These are phyloP conservation scores for Danaus chrysippus DNA, from an alignment of 2,888 invertebrate species.

Conservation along the genomic window DNA sequence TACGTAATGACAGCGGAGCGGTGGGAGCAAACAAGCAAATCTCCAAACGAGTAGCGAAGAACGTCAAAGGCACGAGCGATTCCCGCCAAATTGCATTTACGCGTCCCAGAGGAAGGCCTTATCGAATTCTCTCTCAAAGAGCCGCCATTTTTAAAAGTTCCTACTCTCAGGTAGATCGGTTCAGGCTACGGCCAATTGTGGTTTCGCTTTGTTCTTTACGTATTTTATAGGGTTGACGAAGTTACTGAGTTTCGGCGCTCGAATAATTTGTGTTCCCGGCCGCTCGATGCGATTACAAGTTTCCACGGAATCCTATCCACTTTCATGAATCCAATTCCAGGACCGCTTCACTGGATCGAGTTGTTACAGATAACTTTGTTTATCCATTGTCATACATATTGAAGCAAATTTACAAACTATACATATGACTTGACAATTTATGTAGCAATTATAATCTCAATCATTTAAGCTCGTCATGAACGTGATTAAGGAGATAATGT, in stretches of 20 bases:
- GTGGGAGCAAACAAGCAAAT: slow-evolving; percentile 30
- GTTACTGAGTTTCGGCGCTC: slow-evolving; percentile 72
- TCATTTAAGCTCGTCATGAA: no score
- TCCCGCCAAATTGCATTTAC: slow-evolving; percentile 74
- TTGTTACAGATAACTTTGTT: slow-evolving; percentile 52
- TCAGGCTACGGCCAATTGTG: slow-evolving; percentile 66
- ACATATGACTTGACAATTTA: background rate
- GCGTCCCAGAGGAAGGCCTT: slow-evolving; percentile 73
- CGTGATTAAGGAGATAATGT: no score
- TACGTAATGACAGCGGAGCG: slow-evolving; percentile 32
- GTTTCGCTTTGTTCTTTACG: slow-evolving; percentile 74
- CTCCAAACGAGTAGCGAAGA: slow-evolving; percentile 52
- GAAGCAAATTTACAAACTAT: background rate
- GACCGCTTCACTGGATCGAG: slow-evolving; percentile 53
- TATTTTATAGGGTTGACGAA: slow-evolving; percentile 74
- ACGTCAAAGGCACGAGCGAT: slow-evolving; percentile 74
- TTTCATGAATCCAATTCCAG: slow-evolving; percentile 60
- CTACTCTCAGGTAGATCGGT: slow-evolving; percentile 64
- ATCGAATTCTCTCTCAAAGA: slow-evolving; percentile 75
- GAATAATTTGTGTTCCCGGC: slow-evolving; percentile 75
- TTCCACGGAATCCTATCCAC: slow-evolving; percentile 65
- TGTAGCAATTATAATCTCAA: slow-evolving; percentile 33
- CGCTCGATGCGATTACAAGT: slow-evolving; percentile 71
- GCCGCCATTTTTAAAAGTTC: slow-evolving; percentile 76
- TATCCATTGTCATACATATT: slow-evolving; percentile 43